Evolutionary conservation across 2,888 invertebrate genomes (phyloP), one percentile per base, ranked within the genome.

Genomic region (Cheilosia soror): DNA sequence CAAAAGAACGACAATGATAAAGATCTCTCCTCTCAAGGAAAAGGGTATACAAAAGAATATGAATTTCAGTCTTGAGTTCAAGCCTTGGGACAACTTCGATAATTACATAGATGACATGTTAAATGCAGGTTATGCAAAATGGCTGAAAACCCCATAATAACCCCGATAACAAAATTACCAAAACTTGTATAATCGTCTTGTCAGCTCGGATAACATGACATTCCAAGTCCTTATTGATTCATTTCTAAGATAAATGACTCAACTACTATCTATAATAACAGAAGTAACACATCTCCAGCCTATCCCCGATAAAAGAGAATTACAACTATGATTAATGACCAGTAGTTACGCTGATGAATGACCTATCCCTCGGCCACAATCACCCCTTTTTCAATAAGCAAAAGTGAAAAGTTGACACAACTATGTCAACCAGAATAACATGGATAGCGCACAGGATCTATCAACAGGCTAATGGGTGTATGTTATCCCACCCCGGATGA

Each of bases 321-420:
- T 71, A 71, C 58, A 71, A 27, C n/a, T 33, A 71, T 58, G 69
- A 71, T 71, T 71, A 71, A 71, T 71, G 69, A 13, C 20, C 58
- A 25, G 33, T 27, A 47, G 33, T 44, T 11, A 13, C 47, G 44
- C 58, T 58, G 58, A 37, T 37, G 69, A 69, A 58, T 44, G 25
- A 27, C 9, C 33, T 57, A n/a, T 13, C 13, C 44, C 29, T 33
- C 6, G 29, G 7, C 6, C 42, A 15, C 25, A 5, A 2, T 47
- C 13, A 40, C 31, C 55, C 55, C 68, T 25, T 42, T 63, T 73
- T 44, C 53, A 44, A 55, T 31, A 29, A 58, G 47, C 37, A 73
- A 73, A 47, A 73, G 73, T 65, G 73, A 63, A 73, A 73, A 65
- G 73, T 73, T 73, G 73, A 65, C 73, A 73, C 44, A 65, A 57